Evolutionary conservation across 2,113 vertebrate genomes (phyloP).

Genomic region (western clawed frog (Xenopus tropicalis)): UCB_Xtro_10.0 CM004445.2:145631001-145631500

Average conservation of each 20-base stretch:
- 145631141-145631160: conserved; percentile 14
- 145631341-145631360: conserved; percentile 21
- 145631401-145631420: conserved; percentile 25
- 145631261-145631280: conserved; percentile 22
- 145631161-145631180: conserved; percentile 26
- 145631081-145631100: background rate
- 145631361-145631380: conserved; percentile 6
- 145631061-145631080: background rate
- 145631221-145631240: conserved; percentile 26
- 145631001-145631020: conserved; percentile 21
- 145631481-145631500: conserved; percentile 33
- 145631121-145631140: conserved; percentile 24
- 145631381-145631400: conserved; percentile 41
- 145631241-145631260: conserved; percentile 30
- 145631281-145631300: conserved; percentile 46
- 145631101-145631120: conserved; percentile 14
- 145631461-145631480: conserved; percentile 43
- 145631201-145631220: conserved; percentile 8
- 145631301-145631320: conserved; percentile 35
- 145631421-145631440: conserved; percentile 39
- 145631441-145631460: background rate
- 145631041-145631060: background rate
- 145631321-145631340: conserved; percentile 22
- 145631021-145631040: background rate
- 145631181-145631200: conserved; percentile 32